These are phyloP conservation scores for Micromussa lordhowensis DNA, from an alignment of 92 coral and sea anemone species.

Conservation along the genomic window DNA sequence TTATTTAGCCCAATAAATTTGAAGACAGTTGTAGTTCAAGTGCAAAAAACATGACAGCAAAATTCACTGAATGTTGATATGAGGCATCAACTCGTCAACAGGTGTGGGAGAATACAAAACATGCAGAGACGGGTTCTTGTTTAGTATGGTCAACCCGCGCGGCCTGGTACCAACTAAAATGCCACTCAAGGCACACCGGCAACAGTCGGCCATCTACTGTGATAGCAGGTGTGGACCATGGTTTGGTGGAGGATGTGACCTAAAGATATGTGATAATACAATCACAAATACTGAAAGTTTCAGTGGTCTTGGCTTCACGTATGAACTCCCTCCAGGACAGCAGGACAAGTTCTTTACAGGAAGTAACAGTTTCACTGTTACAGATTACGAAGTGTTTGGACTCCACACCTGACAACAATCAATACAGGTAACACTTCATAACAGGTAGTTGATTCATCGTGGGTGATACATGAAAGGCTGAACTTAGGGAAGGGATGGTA, in stretches of 20 bases:
- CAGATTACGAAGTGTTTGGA: constrained; percentile 7
- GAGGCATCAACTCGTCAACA: not conserved
- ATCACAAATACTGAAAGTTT: not conserved
- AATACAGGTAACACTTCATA: not conserved
- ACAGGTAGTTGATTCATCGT: not conserved
- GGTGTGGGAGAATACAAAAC: not conserved
- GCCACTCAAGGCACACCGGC: not conserved
- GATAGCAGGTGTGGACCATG: not conserved
- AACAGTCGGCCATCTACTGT: not conserved
- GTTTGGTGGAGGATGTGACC: not conserved
- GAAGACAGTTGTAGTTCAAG: too few species aligned
- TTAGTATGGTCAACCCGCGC: not conserved
- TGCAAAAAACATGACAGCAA: too few species aligned
- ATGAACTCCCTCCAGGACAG: not conserved
- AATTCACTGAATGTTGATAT: not conserved
- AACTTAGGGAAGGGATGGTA: not conserved
- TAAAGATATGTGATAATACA: not conserved
- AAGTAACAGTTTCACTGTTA: constrained; percentile 12
- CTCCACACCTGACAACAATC: not conserved
- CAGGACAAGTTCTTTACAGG: constrained; percentile 55
- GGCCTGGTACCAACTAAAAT: constrained; percentile 22
- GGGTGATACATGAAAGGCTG: not conserved
- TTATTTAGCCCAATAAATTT: too few species aligned
- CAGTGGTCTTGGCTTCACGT: not conserved
- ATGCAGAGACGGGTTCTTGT: constrained; percentile 4